A percentile compares a stretch with the other conserved stretches of the same genome.
Conservation (phyloP, 2,888 invertebrate genomes). For the Cataglyphis cursor region DNA sequence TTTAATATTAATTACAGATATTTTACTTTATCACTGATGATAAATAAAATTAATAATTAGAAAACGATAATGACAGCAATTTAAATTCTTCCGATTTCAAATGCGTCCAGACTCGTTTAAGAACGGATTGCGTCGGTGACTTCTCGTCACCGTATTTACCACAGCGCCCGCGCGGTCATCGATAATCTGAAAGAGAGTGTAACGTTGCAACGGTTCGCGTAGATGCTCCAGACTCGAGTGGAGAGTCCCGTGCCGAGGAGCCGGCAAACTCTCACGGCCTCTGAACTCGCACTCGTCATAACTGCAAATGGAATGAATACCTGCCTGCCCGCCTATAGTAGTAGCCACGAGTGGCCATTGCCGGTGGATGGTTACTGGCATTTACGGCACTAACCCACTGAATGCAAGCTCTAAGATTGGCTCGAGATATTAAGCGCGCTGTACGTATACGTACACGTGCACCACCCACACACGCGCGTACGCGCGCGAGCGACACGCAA, state of each 20-base stretch:
- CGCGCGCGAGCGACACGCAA: conserved; percentile 51
- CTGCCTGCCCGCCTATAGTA: conserved; percentile 79
- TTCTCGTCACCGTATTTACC: conserved; percentile 21
- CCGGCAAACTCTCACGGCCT: conserved; percentile 85
- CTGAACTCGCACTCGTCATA: conserved; percentile 85
- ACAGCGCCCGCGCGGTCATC: conserved; percentile 27
- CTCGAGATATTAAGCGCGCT: conserved; percentile 83
- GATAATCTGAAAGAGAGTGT: conserved; percentile 65
- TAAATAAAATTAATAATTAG: neutral
- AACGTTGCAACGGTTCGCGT: conserved; percentile 60
- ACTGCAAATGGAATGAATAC: conserved; percentile 86
- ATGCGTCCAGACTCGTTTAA: neutral
- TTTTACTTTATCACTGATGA: too few relatives aligned
- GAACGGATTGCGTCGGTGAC: neutral
- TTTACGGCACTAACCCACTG: conserved; percentile 82
- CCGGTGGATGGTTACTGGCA: conserved; percentile 82
- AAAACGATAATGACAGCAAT: neutral
- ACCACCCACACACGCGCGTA: conserved; percentile 58
- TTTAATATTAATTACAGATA: neutral
- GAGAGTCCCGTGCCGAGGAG: conserved; percentile 65
- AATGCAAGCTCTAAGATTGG: conserved; percentile 83
- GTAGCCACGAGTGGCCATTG: conserved; percentile 82
- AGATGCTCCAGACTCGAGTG: conserved; percentile 71
- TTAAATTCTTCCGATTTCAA: too few relatives aligned
- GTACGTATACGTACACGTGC: conserved; percentile 64